phyloP scores from a whole-genome alignment of 2,113 vertebrate species.

The Albula goreensis region DNA sequence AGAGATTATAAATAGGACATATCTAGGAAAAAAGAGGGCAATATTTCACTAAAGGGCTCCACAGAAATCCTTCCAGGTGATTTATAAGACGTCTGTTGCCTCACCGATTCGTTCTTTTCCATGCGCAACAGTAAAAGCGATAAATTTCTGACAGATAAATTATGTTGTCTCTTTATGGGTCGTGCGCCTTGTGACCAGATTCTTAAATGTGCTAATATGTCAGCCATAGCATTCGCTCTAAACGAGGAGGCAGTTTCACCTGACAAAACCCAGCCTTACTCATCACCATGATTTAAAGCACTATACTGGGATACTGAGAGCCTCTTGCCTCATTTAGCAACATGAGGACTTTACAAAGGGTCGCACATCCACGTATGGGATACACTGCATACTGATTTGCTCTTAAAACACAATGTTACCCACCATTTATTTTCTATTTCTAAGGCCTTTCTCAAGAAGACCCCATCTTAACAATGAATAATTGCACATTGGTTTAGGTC shows the following conservation, averaged over 20 bases:
- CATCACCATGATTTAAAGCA: background rate
- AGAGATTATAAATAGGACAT: slow-evolving; percentile 1
- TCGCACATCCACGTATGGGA: background rate
- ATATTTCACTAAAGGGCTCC: background rate
- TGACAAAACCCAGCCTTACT: background rate
- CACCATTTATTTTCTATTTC: background rate
- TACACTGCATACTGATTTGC: background rate
- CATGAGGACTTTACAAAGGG: background rate
- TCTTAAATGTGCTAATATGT: background rate
- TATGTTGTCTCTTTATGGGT: slow-evolving; percentile 20
- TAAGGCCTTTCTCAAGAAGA: background rate
- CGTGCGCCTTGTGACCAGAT: background rate
- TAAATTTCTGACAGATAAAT: background rate
- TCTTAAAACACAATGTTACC: background rate
- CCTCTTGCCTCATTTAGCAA: background rate
- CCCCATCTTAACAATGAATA: no score
- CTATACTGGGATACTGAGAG: background rate
- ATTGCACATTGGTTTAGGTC: no score
- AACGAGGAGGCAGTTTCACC: background rate
- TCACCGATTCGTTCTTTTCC: background rate
- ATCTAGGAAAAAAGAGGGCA: background rate
- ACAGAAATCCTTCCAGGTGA: background rate
- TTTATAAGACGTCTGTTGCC: slow-evolving; percentile 1
- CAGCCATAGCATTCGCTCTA: background rate
- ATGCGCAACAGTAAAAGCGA: background rate